Base-by-base conservation (phyloP, 2,888 invertebrate species). In the Archaeoteleia sp. region DNA sequence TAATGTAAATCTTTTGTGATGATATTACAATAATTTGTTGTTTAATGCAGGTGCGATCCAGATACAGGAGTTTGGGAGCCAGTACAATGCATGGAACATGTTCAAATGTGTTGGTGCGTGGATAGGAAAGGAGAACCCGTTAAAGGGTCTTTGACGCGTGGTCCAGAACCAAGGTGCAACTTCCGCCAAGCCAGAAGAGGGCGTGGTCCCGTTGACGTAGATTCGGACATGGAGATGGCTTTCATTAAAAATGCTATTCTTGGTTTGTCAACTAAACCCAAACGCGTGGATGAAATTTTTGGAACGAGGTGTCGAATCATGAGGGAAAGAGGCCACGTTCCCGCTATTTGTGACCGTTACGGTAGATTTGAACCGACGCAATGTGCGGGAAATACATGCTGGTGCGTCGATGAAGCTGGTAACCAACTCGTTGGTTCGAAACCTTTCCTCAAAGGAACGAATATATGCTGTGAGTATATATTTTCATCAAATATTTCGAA, bases 71-170 rank as follows among this genome's bases (percentile, higher is more conserved):
- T 89, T 17, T 95, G 95, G 95, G 92, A 93, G 75, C 87, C 93
- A 0, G 90, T 94, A 8, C 95, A 95, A 82, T 95, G 95, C 81
- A 88, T 95, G 55, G 91, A 91, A 70, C 84, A 90, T 75, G 87
- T 91, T 78, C 93, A 93, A 1, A 93, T 95, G 0, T 95, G 95
- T 78, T 95, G 95, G 95, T 95, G 95, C 82, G 94, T 95, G 1
- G 92, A 92, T 75, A 91, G 91, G 25, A 91, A 91, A 72, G 95
- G 95, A 0, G 93, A 93, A 71, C 93, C 94, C 0, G 85, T 94
- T 1, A 94, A 94, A 82, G 94, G 94, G 0, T 92, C 94, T 0
- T 84, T 95, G 40, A 92, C 93, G 0, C 89, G 94, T 39, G 94
- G 93, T 12, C 88, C 88, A 1, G 90, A 92, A 70, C 95, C 95